phyloP scores from a whole-genome alignment of 2,797 vertebrate genomes.

The Knipowitschia caucasica region DNA sequence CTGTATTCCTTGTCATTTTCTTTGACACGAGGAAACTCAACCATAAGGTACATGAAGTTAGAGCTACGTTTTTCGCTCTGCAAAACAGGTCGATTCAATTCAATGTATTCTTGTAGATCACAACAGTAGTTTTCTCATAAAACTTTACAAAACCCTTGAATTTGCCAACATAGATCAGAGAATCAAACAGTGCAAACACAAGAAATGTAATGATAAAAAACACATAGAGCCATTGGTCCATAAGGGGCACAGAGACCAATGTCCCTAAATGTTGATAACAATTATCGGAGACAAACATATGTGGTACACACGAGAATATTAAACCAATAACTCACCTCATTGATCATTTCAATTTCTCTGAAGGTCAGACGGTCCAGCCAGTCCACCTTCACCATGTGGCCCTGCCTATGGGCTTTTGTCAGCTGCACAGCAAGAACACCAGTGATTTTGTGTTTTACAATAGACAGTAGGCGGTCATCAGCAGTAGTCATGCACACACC shows the following conservation, averaged over 20 bases:
- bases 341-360: conserved; percentile 99
- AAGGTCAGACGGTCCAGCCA: conserved; percentile 98
- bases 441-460: no score
- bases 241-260: no score
- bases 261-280: no score
- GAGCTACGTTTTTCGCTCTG: conserved; percentile 98
- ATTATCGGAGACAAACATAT: not conserved
- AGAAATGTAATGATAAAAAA: no score
- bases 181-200: no score
- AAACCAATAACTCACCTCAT: conserved; percentile 80
- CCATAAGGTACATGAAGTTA: conserved; percentile 99
- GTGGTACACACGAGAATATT: not conserved
- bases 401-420: conserved; percentile 96
- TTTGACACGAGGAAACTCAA: conserved; percentile 96
- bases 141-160: no score
- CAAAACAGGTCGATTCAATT: no score
- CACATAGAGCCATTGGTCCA: no score
- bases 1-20: conserved; percentile 91
- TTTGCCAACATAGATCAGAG: no score
- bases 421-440: conserved; percentile 71
- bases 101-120: no score
- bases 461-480: conserved; percentile 36
- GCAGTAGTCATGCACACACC: conserved; percentile 54
- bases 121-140: no score
- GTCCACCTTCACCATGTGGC: conserved; percentile 98